These are phyloP conservation scores for Adrianichthys oophorus DNA, from an alignment of 2,797 vertebrate species.

Conservation along the genomic window DNA sequence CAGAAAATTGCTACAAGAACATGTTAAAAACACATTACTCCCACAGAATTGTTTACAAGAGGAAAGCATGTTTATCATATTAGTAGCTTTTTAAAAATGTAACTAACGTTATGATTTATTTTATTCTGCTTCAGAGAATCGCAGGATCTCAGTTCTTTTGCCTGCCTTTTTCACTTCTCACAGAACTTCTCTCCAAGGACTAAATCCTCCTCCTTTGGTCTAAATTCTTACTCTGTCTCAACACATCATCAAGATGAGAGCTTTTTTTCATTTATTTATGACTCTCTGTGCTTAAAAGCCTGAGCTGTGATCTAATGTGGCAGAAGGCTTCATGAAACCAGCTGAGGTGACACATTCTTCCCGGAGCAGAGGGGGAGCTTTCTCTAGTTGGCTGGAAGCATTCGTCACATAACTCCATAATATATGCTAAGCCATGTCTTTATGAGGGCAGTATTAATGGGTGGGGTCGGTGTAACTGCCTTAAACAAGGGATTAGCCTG, in stretches of 20 bases:
- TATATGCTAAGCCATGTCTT: constrained; percentile 82
- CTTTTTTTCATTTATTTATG: constrained; percentile 45
- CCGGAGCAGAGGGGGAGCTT: constrained; percentile 53
- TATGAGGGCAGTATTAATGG: constrained; percentile 80
- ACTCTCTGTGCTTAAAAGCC: constrained; percentile 35
- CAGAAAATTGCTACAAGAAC: too few species aligned
- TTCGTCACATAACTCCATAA: constrained; percentile 71
- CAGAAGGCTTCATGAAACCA: constrained; percentile 66
- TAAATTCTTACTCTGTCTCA: constrained; percentile 61
- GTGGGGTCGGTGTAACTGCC: constrained; percentile 83
- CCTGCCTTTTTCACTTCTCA: constrained; percentile 47
- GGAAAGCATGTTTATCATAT: not conserved
- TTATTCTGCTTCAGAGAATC: constrained; percentile 31
- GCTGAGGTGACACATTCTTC: constrained; percentile 73
- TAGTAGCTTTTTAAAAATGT: too few species aligned
- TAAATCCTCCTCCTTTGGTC: constrained; percentile 63
- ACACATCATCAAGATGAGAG: constrained; percentile 56
- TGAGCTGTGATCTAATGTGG: constrained; percentile 49
- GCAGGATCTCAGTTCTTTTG: constrained; percentile 48
- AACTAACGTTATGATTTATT: constrained; percentile 8
- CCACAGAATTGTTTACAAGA: not conserved
- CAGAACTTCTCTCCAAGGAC: constrained; percentile 50
- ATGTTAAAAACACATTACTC: too few species aligned
- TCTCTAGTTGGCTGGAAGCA: constrained; percentile 63
- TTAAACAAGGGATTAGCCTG: constrained; percentile 86